Percentiles rank a stretch among this genome's conserved stretches.
Evolutionary conservation across 1,140 invertebrate genomes (phyloP).

Genomic region (Globodera ellingtonae): DNA sequence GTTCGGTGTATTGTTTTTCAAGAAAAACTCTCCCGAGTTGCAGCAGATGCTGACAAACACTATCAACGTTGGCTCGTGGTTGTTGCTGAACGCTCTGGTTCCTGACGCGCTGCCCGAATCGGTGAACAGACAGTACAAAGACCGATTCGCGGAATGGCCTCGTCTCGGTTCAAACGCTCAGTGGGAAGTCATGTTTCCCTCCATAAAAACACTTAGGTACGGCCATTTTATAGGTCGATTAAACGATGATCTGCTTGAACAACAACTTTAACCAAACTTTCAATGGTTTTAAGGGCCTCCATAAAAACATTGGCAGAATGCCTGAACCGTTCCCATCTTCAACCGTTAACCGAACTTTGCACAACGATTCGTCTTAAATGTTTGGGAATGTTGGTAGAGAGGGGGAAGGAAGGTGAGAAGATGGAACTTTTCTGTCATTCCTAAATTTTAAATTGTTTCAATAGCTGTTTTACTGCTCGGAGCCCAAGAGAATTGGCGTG

Average conservation of each 20-base stretch:
- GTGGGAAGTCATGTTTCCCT: slow-evolving; percentile 46
- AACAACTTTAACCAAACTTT: not conserved
- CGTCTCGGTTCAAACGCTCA: slow-evolving; percentile 35
- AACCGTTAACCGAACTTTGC: slow-evolving; percentile 59
- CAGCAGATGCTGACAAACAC: slow-evolving; percentile 63
- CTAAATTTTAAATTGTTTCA: slow-evolving; percentile 8
- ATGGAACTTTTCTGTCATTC: not conserved
- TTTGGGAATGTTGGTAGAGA: slow-evolving; percentile 45
- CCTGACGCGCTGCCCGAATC: slow-evolving; percentile 52
- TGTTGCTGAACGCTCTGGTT: slow-evolving; percentile 59
- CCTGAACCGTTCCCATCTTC: slow-evolving; percentile 52
- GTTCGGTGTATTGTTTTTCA: slow-evolving; percentile 30
- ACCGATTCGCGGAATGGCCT: slow-evolving; percentile 60
- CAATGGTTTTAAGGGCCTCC: slow-evolving; percentile 36
- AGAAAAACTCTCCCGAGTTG: slow-evolving; percentile 23
- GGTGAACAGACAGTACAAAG: slow-evolving; percentile 47
- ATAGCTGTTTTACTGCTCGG: slow-evolving; percentile 47
- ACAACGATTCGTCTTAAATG: slow-evolving; percentile 59
- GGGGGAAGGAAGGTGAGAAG: slow-evolving; percentile 40
- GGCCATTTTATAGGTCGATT: slow-evolving; percentile 25
- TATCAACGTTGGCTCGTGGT: slow-evolving; percentile 62
- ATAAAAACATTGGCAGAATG: slow-evolving; percentile 55
- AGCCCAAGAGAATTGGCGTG: slow-evolving; percentile 59
- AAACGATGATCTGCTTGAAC: not conserved
- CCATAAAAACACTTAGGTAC: slow-evolving; percentile 47